Evolutionary conservation across 2,888 invertebrate species (phyloP).

Genomic region (Ochropleura leucogaster): DNA sequence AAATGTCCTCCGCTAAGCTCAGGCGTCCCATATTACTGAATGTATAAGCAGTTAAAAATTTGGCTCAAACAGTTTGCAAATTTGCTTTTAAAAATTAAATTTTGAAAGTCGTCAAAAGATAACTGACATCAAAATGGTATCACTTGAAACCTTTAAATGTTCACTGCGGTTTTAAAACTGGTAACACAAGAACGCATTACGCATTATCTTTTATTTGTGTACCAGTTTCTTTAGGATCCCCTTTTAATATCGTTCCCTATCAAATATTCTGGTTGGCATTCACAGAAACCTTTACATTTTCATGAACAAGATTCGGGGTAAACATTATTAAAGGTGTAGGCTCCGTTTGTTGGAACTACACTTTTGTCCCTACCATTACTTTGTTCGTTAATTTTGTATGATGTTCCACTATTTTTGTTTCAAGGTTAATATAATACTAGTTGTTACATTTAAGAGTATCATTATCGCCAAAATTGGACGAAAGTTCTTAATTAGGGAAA

Average conservation of each 20-base stretch:
- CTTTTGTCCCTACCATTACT: conserved; percentile 50
- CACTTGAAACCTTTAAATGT: conserved; percentile 2
- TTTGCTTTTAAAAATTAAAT: not conserved
- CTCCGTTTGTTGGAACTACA: conserved; percentile 33
- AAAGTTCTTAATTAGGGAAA: not conserved
- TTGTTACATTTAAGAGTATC: conserved; percentile 11
- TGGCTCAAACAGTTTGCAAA: not conserved
- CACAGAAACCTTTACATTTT: conserved; percentile 43
- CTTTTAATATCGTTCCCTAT: conserved; percentile 22
- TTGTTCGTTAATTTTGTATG: conserved; percentile 51
- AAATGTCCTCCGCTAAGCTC: conserved; percentile 14
- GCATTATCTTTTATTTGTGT: conserved; percentile 30
- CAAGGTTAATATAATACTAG: conserved; percentile 43
- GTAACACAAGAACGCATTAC: conserved; percentile 12
- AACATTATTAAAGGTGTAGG: conserved; percentile 47
- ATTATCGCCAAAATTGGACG: conserved; percentile 17
- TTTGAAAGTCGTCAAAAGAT: not conserved
- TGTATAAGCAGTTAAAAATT: conserved; percentile 5
- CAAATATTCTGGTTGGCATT: conserved; percentile 42
- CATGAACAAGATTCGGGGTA: conserved; percentile 44
- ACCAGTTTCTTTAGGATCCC: conserved; percentile 1
- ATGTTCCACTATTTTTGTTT: conserved; percentile 28
- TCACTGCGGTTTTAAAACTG: conserved; percentile 16
- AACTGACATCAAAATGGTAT: conserved; percentile 2
- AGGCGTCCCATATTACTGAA: conserved; percentile 6